phyloP scores from a whole-genome alignment of 2,797 vertebrate species.

The Brachyrhaphis roseni region DNA sequence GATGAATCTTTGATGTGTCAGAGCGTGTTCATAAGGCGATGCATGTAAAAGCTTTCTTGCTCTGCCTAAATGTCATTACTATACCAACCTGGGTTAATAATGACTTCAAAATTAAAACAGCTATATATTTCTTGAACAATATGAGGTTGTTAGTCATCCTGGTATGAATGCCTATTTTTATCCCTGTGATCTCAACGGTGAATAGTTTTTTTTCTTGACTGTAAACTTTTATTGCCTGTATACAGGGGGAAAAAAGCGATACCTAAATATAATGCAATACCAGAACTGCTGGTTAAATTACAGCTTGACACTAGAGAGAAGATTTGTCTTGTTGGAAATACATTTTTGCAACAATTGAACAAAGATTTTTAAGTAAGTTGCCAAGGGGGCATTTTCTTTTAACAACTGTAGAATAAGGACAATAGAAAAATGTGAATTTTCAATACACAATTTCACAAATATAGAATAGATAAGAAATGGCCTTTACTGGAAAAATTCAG shows the following conservation, averaged over 20 bases:
- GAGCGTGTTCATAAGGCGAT: not conserved
- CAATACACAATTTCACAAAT: not conserved
- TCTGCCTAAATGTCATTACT: not conserved
- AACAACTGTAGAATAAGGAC: not conserved
- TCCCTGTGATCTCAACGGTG: not conserved
- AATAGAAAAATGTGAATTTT: not conserved
- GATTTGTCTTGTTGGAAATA: not conserved
- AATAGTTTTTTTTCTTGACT: not conserved
- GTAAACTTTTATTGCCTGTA: not conserved
- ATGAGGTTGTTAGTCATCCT: not conserved
- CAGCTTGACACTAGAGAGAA: not conserved
- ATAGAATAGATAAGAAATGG: too few relatives aligned
- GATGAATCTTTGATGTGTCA: conserved; percentile 5
- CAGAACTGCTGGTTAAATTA: not conserved
- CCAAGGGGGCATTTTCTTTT: not conserved
- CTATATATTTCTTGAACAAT: not conserved
- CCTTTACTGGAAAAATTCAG: too few relatives aligned
- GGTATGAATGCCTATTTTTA: not conserved
- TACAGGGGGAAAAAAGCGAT: not conserved
- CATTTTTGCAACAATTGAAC: not conserved
- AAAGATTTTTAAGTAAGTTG: not conserved
- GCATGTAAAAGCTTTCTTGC: not conserved
- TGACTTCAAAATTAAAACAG: not conserved
- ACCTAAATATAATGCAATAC: not conserved
- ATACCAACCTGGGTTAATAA: not conserved